phyloP scores from a whole-genome alignment of 2,113 vertebrate species.

The Ochotona princeps region DNA sequence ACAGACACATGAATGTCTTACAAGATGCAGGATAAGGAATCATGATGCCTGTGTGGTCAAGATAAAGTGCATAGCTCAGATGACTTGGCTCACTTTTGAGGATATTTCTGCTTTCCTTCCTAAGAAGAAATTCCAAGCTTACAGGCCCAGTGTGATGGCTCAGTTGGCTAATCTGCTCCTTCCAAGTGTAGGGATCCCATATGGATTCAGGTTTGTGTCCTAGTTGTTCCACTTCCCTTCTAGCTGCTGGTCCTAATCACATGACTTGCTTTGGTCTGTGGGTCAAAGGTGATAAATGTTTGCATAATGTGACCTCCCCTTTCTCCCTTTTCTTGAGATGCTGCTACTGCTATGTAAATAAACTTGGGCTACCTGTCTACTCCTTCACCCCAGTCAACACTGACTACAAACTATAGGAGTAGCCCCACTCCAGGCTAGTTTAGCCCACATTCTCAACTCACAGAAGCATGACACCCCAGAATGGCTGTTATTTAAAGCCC shows the following conservation, averaged over 20 bases:
- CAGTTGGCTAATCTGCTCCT: too few relatives aligned
- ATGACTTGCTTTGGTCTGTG: not conserved
- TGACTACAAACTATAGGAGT: not conserved
- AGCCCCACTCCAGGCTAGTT: not conserved
- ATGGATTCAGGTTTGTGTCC: too few relatives aligned
- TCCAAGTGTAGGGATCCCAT: too few relatives aligned
- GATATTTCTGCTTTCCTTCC: not conserved
- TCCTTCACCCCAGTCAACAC: not conserved
- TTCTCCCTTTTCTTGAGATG: not conserved
- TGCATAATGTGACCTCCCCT: not conserved
- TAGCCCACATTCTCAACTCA: not conserved
- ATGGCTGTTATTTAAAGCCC: not conserved
- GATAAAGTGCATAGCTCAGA: not conserved
- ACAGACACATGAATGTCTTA: not conserved
- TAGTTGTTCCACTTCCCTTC: not conserved
- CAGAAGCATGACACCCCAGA: not conserved
- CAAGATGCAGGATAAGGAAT: not conserved
- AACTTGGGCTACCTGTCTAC: not conserved
- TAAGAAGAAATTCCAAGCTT: conserved; percentile 1
- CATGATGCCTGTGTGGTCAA: not conserved
- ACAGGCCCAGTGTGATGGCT: not conserved
- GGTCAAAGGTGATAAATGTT: not conserved
- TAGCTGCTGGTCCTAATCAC: not conserved
- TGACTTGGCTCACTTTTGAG: not conserved
- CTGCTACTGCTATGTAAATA: not conserved